Base-by-base conservation (phyloP, 1,140 invertebrate genomes). In the Stratiolaelaps scimitus region DNA sequence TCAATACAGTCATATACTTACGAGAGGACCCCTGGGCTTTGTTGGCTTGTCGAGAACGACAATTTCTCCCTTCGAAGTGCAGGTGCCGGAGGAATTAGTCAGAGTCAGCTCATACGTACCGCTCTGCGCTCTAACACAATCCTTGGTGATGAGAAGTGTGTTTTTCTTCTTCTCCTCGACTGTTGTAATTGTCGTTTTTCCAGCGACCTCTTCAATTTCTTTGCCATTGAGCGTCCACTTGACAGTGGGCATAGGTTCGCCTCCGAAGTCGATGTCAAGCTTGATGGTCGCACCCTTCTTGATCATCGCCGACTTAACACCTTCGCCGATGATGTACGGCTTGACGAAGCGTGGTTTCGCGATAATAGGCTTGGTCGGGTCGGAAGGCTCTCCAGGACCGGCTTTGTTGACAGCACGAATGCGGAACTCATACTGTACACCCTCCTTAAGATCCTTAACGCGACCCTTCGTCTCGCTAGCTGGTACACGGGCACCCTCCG, bases 291-390 rank as follows among this genome's bases (percentile, higher is more conserved):
- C 89, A 30, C 89, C 89, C 75, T 94, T 95, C 74, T 95, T 95
- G 1, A 96, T 84, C 4, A 92, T 85, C 46, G 95, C 81, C 74
- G 85, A 85, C 53, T 84, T 85, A 10, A 95, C 76, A 47, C 82
- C 84, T 70, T 92, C 87, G 19, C 90, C 89, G 71, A 92, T 82
- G 68, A 95, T 86, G 78, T 84, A 95, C 5, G 92, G 91, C 71
- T 92, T 93, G 2, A 95, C 90, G 72, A 92, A 94, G 78, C 92
- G 81, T 70, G 88, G 89, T 78, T 97, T 97, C 64, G 92, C 92
- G 72, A 93, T 86, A 68, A 95, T 89, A 53, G 93, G 87, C 75
- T 95, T 92, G 15, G 92, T 95, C 43, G 87, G 83, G 68, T 96
- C 88, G 72, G 89, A 94, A 5, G 92, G 90, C 79, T 90, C 88